Conservation (phyloP, 2,113 vertebrate genomes). For the Syngnathoides biaculeatus region DNA sequence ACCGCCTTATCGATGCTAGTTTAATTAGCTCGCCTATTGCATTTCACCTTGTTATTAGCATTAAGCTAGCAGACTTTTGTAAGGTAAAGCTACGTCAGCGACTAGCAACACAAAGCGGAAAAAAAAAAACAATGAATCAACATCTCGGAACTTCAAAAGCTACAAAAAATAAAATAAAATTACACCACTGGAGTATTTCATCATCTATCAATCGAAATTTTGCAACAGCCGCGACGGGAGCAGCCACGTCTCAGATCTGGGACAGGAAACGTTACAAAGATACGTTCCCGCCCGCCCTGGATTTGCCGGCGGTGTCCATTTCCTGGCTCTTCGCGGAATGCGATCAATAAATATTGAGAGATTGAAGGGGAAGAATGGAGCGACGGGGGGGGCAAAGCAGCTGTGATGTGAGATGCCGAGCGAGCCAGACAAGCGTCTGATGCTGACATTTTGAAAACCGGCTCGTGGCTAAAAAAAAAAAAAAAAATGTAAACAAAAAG, state of each 20-base stretch:
- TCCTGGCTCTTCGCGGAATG: conserved; percentile 20
- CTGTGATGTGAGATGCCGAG: conserved; percentile 1
- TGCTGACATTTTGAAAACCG: conserved; percentile 23
- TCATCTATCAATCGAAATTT: background rate
- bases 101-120: no score
- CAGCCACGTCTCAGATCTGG: background rate
- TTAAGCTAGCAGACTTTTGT: no score
- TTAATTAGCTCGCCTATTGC: no score
- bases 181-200: background rate
- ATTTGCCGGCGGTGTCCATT: conserved; percentile 22
- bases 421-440: conserved; percentile 3
- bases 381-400: background rate
- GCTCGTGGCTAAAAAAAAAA: background rate
- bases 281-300: background rate
- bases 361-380: conserved; percentile 12
- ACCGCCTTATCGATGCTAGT: no score
- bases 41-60: no score
- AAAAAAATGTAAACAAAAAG: background rate
- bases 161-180: no score
- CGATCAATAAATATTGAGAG: conserved; percentile 30
- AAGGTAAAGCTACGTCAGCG: no score
- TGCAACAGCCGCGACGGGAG: background rate
- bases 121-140: no score
- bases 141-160: no score
- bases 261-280: background rate